Base-by-base conservation (phyloP, 2,888 invertebrate species). In the Aelia acuminata region DNA sequence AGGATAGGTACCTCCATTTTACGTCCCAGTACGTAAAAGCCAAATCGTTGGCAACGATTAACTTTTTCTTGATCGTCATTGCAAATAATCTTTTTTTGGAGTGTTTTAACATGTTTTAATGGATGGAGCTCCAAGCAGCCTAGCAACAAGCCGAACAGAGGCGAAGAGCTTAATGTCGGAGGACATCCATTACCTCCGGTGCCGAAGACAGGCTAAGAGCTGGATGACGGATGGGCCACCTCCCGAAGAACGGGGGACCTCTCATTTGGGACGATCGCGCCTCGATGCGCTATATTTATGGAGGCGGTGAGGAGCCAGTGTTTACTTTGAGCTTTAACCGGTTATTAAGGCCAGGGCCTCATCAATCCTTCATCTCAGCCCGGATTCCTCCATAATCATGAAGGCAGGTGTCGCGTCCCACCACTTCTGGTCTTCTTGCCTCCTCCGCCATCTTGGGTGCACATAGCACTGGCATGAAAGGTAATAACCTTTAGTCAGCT, bases 311-410 rank as follows among this genome's bases (percentile, higher is more conserved):
- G n/a, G 39, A 80, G 80, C 22, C 80, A 80, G 80, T 80, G 80
- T 80, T 80, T 80, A 11, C 80, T 80, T 80, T 80, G 80, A 80
- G 80, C 80, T 80, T 80, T 43, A 80, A 80, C 80, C 80, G 43
- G 80, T 80, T 80, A 80, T 80, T 80, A 80, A 13, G 43, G 80
- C 10, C 43, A 13, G 11, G 22, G 43, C 20, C 80, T 35, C 80
- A 80, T 80, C 80, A 80, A 80, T 80, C 80, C n/a, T 43, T 18
- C 75, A 26, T 3, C 7, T 31, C 5, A 0, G 31, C 1, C 35
- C 35, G 35, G 63, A 70, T 70, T 70, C 63, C 63, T 70, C 18
- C 31, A 70, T 70, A 70, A 70, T 70, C 63, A 22, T 35, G 63
- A 22, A 35, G 35, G 63, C 63, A 70, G 63, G 63, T 70, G 63